These are phyloP conservation scores for Microtus californicus DNA, from an alignment of 2,797 vertebrate genomes.

Conservation along the genomic window DNA sequence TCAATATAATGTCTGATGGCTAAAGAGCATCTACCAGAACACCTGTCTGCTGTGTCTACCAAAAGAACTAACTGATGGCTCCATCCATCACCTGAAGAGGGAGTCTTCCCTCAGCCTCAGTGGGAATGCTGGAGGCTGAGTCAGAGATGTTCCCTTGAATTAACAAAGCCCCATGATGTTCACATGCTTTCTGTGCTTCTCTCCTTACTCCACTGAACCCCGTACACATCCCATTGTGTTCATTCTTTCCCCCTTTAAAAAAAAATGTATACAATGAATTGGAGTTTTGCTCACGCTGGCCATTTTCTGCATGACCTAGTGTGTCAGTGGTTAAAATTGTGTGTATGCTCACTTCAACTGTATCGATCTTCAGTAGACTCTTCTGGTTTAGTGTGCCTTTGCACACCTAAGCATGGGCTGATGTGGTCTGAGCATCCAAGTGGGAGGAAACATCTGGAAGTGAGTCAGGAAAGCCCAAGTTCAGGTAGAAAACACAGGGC, in stretches of 20 bases:
- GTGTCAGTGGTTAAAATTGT: background rate
- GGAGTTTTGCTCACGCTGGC: background rate
- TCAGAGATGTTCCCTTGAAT: background rate
- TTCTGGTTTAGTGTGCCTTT: background rate
- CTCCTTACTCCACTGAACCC: background rate
- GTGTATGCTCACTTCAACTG: background rate
- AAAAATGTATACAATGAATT: too few species aligned
- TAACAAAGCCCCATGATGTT: background rate
- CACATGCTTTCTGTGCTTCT: background rate
- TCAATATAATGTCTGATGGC: background rate
- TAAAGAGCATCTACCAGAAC: background rate
- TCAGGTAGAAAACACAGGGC: background rate
- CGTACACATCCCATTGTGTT: background rate
- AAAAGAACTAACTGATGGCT: background rate
- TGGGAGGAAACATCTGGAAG: background rate
- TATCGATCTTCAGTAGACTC: background rate
- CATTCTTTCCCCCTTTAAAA: background rate
- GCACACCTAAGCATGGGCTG: background rate
- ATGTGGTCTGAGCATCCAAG: background rate
- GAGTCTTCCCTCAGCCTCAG: background rate
- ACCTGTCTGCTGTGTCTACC: background rate
- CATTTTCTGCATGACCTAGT: background rate
- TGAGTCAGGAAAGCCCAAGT: background rate
- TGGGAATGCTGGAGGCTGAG: background rate
- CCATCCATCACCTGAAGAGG: background rate